A percentile compares a stretch with the other conserved stretches of the same genome.
These are phyloP conservation scores for Allobates femoralis DNA, from an alignment of 2,797 vertebrate species.

Conservation along the genomic window DNA sequence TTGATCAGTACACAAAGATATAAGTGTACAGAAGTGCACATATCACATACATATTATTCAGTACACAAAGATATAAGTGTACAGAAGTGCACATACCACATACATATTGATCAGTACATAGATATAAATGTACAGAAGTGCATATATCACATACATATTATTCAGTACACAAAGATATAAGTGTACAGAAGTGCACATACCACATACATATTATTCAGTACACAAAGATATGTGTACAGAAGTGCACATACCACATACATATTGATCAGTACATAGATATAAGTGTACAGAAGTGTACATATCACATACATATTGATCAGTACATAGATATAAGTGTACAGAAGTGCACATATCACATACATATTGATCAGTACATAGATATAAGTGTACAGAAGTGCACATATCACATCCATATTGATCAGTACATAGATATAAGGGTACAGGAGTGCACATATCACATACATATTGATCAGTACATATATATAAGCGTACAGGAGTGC, in stretches of 20 bases:
- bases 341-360: not conserved
- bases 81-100: not conserved
- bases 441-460: not conserved
- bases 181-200: too few species aligned
- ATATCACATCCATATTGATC: not conserved
- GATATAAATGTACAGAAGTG: too few species aligned
- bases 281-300: too few species aligned
- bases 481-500: accelerated
- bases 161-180: too few species aligned
- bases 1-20: not conserved
- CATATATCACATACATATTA: not conserved
- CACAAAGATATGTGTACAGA: too few species aligned
- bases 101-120: not conserved
- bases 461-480: not conserved
- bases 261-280: not conserved
- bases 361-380: not conserved
- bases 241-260: not conserved
- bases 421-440: not conserved
- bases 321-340: not conserved
- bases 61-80: too few species aligned
- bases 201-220: not conserved
- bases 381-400: too few species aligned
- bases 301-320: not conserved
- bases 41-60: not conserved
- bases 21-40: too few species aligned